Percentiles rank a stretch among this genome's conserved stretches.
Conservation (phyloP, 2,888 invertebrate species). For the Mechanitis messenoides region DNA sequence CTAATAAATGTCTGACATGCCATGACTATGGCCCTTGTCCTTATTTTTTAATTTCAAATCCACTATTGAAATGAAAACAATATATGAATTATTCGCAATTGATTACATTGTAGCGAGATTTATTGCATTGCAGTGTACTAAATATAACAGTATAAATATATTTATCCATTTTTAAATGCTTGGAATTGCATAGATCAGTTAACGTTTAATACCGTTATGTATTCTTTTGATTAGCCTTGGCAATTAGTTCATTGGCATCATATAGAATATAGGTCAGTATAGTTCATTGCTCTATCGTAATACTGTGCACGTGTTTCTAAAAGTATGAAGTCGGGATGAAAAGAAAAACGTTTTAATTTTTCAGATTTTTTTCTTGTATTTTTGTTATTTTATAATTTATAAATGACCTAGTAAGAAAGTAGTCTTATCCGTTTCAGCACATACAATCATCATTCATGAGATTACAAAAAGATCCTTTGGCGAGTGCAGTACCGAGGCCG, state of each 20-base stretch:
- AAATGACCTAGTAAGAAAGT: constrained; percentile 78
- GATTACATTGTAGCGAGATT: too few relatives aligned
- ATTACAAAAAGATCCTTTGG: constrained; percentile 78
- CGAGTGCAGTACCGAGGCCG: constrained; percentile 76
- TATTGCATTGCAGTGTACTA: too few relatives aligned
- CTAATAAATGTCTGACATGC: too few relatives aligned
- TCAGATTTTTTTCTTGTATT: constrained; percentile 71
- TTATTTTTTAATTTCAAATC: too few relatives aligned
- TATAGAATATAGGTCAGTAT: constrained; percentile 61
- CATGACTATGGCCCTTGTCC: too few relatives aligned
- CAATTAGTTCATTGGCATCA: constrained; percentile 37
- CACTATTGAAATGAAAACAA: too few relatives aligned
- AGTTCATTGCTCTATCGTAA: constrained; percentile 43
- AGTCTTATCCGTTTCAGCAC: constrained; percentile 79
- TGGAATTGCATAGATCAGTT: too few relatives aligned
- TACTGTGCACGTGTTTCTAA: constrained; percentile 6
- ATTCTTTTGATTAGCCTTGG: neutral
- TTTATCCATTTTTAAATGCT: too few relatives aligned
- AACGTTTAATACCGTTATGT: neutral
- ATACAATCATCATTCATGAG: constrained; percentile 77
- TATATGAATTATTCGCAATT: too few relatives aligned
- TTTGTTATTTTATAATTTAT: constrained; percentile 76
- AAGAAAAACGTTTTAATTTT: constrained; percentile 61
- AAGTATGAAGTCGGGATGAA: constrained; percentile 31
- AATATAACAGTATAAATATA: too few relatives aligned